Base-by-base conservation (phyloP, 2,888 invertebrate species). In the Nudaria mundana region DNA sequence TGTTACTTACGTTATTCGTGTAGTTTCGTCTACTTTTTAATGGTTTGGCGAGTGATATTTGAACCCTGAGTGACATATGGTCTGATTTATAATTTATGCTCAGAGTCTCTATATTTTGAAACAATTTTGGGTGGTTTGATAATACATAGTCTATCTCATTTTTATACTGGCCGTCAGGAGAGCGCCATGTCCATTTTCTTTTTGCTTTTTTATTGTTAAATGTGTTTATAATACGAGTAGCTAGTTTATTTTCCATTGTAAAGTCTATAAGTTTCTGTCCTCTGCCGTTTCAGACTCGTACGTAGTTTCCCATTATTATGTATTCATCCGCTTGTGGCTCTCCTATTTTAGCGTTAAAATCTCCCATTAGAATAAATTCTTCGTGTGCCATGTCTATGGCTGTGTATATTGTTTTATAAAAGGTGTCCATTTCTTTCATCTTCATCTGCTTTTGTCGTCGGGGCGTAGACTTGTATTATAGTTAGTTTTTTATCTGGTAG, bases 381-480 rank as follows among this genome's bases (percentile, higher is more conserved):
- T 20, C 20, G 20, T 20, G 3, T 3, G 20, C 20, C 2, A 20
- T 20, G 3, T 20, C 3, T 20, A 20, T 2, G 20, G 18, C 18
- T 18, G 18, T 18, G 18, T 18, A 18, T 18, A 18, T 18, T 4
- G 18, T 18, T 18, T 18, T 18, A n/a, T 36, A 29, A n/a, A 36
- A 36, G 2, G 2, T 3, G 7, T 36, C 22, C 10, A 22, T 7
- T 11, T 33, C 23, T 7, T 11, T 33, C 23, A 4, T 23, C 23
- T 5, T 39, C 33, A 1, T 16, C 7, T 11, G 39, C 23, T n/a
- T 13, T 4, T 29, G 15, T 16, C 4, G 33, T 39, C 1, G 39
- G 33, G 1, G 33, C 33, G n/a, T 39, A 39, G 3, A 29, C 23
- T 23, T 39, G 39, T 11, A 39, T 33, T 10, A 39, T 20, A 6